Conservation (phyloP, 2,888 invertebrate genomes). For the Papilio protenor region DNA sequence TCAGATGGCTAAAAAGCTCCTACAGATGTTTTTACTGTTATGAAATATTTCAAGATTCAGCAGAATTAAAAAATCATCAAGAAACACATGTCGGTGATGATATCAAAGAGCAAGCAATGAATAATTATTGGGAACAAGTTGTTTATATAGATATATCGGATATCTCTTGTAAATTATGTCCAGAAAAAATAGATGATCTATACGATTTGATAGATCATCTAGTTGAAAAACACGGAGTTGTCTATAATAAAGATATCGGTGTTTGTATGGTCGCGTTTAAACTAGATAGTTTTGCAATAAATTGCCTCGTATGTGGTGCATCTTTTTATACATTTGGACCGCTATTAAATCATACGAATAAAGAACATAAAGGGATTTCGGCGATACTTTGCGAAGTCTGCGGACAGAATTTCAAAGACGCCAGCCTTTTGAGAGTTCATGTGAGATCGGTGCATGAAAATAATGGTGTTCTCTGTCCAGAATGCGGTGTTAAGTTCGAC, state of each 20-base stretch:
- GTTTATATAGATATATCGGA: constrained; percentile 74
- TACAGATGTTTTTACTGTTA: constrained; percentile 80
- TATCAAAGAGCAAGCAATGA: constrained; percentile 70
- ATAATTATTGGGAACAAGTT: constrained; percentile 75
- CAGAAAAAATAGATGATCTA: constrained; percentile 63
- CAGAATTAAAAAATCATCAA: constrained; percentile 72
- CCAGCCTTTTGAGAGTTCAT: constrained; percentile 64
- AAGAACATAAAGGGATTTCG: constrained; percentile 75
- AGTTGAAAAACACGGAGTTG: constrained; percentile 61
- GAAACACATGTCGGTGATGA: constrained; percentile 61
- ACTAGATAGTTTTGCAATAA: constrained; percentile 68
- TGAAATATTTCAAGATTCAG: constrained; percentile 75
- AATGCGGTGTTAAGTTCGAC: constrained; percentile 78
- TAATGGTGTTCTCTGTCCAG: constrained; percentile 67
- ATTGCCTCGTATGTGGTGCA: constrained; percentile 70
- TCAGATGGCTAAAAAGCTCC: constrained; percentile 77
- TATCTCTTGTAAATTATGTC: constrained; percentile 68
- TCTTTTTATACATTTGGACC: constrained; percentile 76
- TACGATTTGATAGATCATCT: constrained; percentile 75
- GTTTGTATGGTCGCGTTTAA: constrained; percentile 76
- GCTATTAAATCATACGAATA: constrained; percentile 74
- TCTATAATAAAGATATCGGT: constrained; percentile 74
- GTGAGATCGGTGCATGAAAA: constrained; percentile 74
- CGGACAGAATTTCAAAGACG: constrained; percentile 76
- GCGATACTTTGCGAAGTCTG: constrained; percentile 75